Percentiles rank a stretch among this genome's conserved stretches.
These are phyloP conservation scores for Sarcophaga variegata DNA, from an alignment of 2,888 invertebrate species.

Conservation along the genomic window DNA sequence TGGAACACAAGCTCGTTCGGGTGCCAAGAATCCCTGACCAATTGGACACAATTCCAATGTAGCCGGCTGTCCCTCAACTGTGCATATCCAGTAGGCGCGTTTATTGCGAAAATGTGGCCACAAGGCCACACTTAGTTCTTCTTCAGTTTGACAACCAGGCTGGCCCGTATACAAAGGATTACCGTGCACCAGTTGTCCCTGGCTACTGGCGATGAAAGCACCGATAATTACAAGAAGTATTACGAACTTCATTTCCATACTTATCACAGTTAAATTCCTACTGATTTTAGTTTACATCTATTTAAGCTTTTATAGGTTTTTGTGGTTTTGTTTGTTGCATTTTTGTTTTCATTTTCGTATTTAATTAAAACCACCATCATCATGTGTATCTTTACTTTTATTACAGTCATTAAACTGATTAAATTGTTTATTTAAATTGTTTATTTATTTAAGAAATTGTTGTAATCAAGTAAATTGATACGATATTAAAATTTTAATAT, in stretches of 20 bases:
- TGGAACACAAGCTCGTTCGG: conserved; percentile 69
- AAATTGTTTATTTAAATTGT: neutral
- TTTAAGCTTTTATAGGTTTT: conserved; percentile 18
- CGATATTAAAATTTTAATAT: neutral
- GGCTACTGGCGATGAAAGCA: conserved; percentile 2
- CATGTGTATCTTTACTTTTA: neutral
- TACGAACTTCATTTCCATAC: conserved; percentile 32
- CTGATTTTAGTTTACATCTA: conserved; percentile 22
- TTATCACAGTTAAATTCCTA: neutral
- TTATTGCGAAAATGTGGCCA: conserved; percentile 47
- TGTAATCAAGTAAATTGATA: neutral
- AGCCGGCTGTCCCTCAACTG: conserved; percentile 33
- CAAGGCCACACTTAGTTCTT: conserved; percentile 16
- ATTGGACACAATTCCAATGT: conserved; percentile 35
- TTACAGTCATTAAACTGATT: conserved; percentile 3
- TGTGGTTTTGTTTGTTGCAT: neutral
- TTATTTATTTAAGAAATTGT: neutral
- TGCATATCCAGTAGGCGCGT: conserved; percentile 37
- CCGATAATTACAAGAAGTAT: neutral
- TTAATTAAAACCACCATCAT: neutral
- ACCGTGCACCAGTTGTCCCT: neutral
- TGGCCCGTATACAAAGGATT: conserved; percentile 35
- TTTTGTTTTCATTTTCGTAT: neutral
- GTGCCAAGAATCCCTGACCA: conserved; percentile 68
- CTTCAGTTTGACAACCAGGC: conserved; percentile 51